A percentile compares a stretch with the other conserved stretches of the same genome.
Conservation (phyloP, 2,888 invertebrate genomes). For the Shargacucullia verbasci region DNA sequence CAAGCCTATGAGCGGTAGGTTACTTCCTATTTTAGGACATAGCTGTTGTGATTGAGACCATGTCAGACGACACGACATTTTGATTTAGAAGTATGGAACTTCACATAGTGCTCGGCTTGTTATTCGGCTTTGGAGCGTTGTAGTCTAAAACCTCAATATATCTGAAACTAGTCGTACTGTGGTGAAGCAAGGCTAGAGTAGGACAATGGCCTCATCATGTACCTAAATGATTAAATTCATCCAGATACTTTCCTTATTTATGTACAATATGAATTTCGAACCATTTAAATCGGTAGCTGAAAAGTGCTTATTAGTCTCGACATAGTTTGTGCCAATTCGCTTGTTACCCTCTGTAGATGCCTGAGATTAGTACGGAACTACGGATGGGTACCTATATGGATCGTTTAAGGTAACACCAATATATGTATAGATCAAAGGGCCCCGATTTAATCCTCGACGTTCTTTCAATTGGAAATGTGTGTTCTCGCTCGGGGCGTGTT, state of each 20-base stretch:
- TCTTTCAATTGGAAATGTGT: slow-evolving; percentile 24
- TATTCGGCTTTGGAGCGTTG: too few relatives aligned
- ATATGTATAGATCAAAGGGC: slow-evolving; percentile 18
- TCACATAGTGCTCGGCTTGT: too few relatives aligned
- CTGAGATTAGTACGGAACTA: background rate
- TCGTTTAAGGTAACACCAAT: background rate
- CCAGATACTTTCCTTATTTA: too few relatives aligned
- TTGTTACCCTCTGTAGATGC: slow-evolving; percentile 6
- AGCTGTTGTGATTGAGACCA: slow-evolving; percentile 4
- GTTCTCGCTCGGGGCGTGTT: slow-evolving; percentile 12
- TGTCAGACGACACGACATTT: background rate
- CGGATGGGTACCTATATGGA: background rate
- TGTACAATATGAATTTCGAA: background rate
- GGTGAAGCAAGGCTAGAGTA: too few relatives aligned
- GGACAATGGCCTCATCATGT: too few relatives aligned
- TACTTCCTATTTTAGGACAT: slow-evolving; percentile 28
- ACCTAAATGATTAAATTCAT: too few relatives aligned
- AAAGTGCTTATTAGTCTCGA: slow-evolving; percentile 3
- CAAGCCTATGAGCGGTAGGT: slow-evolving; percentile 28
- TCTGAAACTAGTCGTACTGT: too few relatives aligned
- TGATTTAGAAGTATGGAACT: too few relatives aligned
- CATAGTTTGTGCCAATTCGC: slow-evolving; percentile 10
- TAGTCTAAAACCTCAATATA: too few relatives aligned
- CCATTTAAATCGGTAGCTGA: too few relatives aligned
- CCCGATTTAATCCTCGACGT: slow-evolving; percentile 11